phyloP scores from a whole-genome alignment of 1,140 invertebrate species.

The Bicyclus anynana region DNA sequence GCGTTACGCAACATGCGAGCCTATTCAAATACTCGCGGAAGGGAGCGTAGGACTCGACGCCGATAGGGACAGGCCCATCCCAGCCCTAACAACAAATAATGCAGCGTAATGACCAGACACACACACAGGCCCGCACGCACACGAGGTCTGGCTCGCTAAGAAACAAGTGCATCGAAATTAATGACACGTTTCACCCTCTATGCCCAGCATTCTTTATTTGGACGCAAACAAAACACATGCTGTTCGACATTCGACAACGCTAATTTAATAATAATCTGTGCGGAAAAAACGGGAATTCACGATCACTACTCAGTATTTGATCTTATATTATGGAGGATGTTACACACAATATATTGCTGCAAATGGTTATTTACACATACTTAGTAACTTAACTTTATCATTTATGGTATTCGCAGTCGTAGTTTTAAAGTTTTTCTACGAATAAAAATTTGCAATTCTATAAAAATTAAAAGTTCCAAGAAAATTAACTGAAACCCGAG shows the following conservation, averaged over 20 bases:
- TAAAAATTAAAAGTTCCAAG: no score
- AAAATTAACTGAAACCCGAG: no score
- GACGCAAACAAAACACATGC: slow-evolving; percentile 20
- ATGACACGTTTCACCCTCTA: slow-evolving; percentile 56
- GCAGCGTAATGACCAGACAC: slow-evolving; percentile 59
- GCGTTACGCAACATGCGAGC: slow-evolving; percentile 68
- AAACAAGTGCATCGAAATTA: slow-evolving; percentile 67
- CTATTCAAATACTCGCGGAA: slow-evolving; percentile 69
- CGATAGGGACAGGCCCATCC: slow-evolving; percentile 61
- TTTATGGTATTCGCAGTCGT: no score
- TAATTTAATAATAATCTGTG: slow-evolving; percentile 14
- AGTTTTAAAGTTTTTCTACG: no score
- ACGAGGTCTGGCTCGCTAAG: slow-evolving; percentile 27
- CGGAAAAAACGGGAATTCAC: not conserved
- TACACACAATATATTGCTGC: not conserved
- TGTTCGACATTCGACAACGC: slow-evolving; percentile 1
- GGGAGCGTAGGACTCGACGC: slow-evolving; percentile 59
- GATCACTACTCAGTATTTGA: not conserved
- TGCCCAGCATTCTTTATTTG: slow-evolving; percentile 26
- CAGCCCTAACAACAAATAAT: slow-evolving; percentile 69
- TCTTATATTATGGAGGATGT: not conserved
- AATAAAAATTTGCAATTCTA: no score
- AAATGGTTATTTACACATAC: no score
- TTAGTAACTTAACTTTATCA: no score
- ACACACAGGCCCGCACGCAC: slow-evolving; percentile 35